phyloP scores from a whole-genome alignment of 2,113 vertebrate genomes.

The Isichthys henryi region DNA sequence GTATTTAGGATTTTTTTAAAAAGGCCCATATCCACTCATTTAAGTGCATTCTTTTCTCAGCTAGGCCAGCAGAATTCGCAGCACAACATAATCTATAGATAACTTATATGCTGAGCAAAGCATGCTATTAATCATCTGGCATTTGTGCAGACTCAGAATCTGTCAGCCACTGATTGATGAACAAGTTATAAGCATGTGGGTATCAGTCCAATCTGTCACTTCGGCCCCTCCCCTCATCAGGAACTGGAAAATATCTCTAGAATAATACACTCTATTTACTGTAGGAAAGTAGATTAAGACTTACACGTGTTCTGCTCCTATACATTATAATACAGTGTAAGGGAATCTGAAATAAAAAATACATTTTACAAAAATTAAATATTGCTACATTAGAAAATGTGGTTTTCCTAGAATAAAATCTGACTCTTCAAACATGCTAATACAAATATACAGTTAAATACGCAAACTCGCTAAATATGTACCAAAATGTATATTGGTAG shows the following conservation, averaged over 20 bases:
- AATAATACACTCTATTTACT: not conserved
- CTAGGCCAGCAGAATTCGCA: not conserved
- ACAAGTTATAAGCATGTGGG: not conserved
- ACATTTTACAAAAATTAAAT: not conserved
- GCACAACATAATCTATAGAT: constrained; percentile 6
- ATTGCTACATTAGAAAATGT: not conserved
- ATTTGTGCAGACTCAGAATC: not conserved
- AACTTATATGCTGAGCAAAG: constrained; percentile 5
- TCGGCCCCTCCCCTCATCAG: not conserved
- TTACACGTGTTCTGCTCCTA: not conserved
- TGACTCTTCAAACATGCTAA: not conserved
- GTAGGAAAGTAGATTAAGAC: not conserved
- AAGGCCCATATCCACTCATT: not conserved
- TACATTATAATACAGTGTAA: not conserved
- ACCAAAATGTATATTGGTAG: not conserved
- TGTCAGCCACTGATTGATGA: not conserved
- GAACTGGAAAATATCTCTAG: not conserved
- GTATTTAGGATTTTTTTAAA: not conserved
- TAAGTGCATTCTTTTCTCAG: not conserved
- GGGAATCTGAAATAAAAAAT: not conserved
- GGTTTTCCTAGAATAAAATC: not conserved
- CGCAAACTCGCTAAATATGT: not conserved
- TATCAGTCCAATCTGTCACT: not conserved
- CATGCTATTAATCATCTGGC: not conserved
- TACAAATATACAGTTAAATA: not conserved